phyloP scores from a whole-genome alignment of 2,888 invertebrate genomes.

The Atherix ibis region DNA sequence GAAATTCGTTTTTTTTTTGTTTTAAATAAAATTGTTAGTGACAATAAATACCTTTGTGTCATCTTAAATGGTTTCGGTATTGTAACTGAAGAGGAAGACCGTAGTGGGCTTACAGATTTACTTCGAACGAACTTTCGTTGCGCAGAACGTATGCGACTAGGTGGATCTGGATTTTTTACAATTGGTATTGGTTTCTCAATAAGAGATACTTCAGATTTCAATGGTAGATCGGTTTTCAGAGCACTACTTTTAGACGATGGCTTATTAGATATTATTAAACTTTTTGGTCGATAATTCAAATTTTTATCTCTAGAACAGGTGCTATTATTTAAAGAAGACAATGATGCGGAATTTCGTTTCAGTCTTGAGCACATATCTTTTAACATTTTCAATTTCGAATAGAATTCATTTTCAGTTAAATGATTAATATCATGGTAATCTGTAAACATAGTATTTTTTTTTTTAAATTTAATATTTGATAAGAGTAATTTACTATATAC shows the following conservation, averaged over 20 bases:
- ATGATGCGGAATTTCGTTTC: constrained; percentile 16
- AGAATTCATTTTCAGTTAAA: constrained; percentile 58
- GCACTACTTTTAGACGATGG: background rate
- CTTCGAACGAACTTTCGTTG: constrained; percentile 24
- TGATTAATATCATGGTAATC: constrained; percentile 65
- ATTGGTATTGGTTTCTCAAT: constrained; percentile 1
- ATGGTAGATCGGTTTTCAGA: background rate
- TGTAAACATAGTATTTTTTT: constrained; percentile 4
- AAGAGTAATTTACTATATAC: background rate
- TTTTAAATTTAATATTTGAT: background rate
- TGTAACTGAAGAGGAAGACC: constrained; percentile 35
- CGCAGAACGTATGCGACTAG: background rate
- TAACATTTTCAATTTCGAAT: constrained; percentile 48
- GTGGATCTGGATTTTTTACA: background rate
- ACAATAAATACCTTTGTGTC: constrained; percentile 48
- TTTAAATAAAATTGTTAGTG: background rate
- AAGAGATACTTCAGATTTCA: background rate
- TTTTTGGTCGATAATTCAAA: background rate
- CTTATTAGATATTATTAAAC: background rate
- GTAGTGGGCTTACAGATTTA: constrained; percentile 41
- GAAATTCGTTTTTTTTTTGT: too few relatives aligned
- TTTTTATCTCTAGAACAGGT: constrained; percentile 8
- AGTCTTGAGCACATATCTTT: constrained; percentile 35
- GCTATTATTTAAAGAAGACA: constrained; percentile 15
- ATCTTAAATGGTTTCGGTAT: constrained; percentile 54